Conservation (phyloP, 2,888 invertebrate genomes). For the Drosophila mercatorum region DNA sequence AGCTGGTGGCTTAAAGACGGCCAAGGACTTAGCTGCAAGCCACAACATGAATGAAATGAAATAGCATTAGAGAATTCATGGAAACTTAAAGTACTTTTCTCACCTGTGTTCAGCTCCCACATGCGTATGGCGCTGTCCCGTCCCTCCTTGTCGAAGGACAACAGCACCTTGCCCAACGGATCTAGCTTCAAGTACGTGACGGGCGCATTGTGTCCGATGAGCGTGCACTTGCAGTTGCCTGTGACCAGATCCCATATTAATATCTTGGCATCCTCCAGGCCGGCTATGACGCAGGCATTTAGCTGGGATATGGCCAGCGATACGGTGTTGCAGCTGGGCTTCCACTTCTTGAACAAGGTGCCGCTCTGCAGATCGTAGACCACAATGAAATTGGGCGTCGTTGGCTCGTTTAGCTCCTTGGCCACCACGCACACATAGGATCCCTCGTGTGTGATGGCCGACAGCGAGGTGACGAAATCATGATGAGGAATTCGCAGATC, state of each 20-base stretch:
- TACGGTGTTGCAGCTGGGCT: conserved; percentile 92
- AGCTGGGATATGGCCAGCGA: conserved; percentile 94
- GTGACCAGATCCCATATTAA: conserved; percentile 94
- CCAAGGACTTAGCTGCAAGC: conserved; percentile 89
- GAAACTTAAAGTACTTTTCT: background rate
- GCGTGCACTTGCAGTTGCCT: conserved; percentile 91
- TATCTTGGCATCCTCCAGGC: conserved; percentile 92
- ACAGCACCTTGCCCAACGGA: conserved; percentile 89
- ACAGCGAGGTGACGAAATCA: conserved; percentile 93
- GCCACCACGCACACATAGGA: conserved; percentile 90
- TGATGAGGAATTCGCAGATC: conserved; percentile 95
- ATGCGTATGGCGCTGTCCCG: conserved; percentile 91
- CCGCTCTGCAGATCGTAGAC: conserved; percentile 96
- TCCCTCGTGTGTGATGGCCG: conserved; percentile 94
- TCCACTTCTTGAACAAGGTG: conserved; percentile 96
- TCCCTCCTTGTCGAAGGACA: conserved; percentile 90
- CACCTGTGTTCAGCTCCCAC: conserved; percentile 93
- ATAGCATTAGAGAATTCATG: background rate
- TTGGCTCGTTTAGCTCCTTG: conserved; percentile 90
- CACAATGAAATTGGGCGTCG: conserved; percentile 94
- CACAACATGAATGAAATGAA: background rate
- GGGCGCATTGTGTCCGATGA: conserved; percentile 92
- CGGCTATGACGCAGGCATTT: conserved; percentile 93
- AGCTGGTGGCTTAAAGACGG: conserved; percentile 91
- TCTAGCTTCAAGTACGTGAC: conserved; percentile 90